Base-by-base conservation (phyloP, 2,888 invertebrate genomes). In the Dicroscelio sp. region DNA sequence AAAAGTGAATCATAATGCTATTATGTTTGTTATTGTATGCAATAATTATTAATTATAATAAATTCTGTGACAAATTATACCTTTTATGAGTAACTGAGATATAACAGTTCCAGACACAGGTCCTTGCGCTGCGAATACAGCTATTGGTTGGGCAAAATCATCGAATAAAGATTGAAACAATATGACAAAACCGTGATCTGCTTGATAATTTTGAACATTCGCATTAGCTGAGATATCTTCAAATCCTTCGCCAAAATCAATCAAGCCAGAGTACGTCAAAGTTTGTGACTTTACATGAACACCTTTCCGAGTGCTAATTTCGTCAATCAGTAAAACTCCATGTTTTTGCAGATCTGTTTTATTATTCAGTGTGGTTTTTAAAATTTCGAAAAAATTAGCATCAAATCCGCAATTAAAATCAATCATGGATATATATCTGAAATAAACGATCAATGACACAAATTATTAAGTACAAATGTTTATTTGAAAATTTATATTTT, bases 401-500 rank as follows among this genome's bases (percentile, higher is more conserved):
- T 90, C 90, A 31, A 92, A 79, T 30, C 91, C 90, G 79, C 89
- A 91, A 30, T 86, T 83, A 23, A 48, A n/a, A 55, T 87, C 63
- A 14, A 91, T 80, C 25, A 60, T 27, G 6, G 76, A 63, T 33
- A 87, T 75, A 73, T 92, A 92, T 14, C 90, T 75, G 75, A 52
- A 75, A 25, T 30, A 48, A 23, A 43, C 23, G 20, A 71, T 27
- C 23, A 38, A 38, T n/a, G n/a, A n/a, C n/a, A n/a, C n/a, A n/a
- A n/a, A n/a, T n/a, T n/a, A 38, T 38, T 38, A 38, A 38, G 14
- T 43, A 43, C 8, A 12, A 43, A 95, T n/a, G 95, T 63, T 20
- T 86, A 27, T 17, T 43, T 12, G 43, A 43, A 43, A n/a, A n/a
- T n/a, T n/a, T n/a, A n/a, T n/a, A n/a, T n/a, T n/a, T n/a, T n/a